Percentiles rank a stretch among this genome's conserved stretches.
phyloP scores from a whole-genome alignment of 2,797 vertebrate species.

The Chrosomus eos region DNA sequence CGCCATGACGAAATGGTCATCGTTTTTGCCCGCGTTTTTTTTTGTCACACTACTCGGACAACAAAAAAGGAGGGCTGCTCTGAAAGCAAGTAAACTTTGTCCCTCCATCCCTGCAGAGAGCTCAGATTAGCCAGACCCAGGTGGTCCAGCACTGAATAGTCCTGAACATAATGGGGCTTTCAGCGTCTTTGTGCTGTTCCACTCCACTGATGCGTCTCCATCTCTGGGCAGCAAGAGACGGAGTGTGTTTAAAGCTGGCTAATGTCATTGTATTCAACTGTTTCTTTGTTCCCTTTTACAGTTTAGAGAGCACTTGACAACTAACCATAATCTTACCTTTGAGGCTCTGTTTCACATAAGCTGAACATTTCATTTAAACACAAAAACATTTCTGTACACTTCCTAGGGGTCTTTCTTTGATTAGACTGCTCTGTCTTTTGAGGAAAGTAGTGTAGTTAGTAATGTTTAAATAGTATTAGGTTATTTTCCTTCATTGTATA shows the following conservation, averaged over 20 bases:
- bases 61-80: conserved; percentile 36
- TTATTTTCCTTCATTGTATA: background rate
- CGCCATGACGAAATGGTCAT: background rate
- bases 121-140: conserved; percentile 50
- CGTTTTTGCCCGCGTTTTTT: background rate
- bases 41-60: conserved; percentile 32
- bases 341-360: conserved; percentile 2
- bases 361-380: conserved; percentile 8
- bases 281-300: conserved; percentile 23
- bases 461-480: background rate
- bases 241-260: conserved; percentile 35
- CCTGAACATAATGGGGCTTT: conserved; percentile 46
- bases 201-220: conserved; percentile 46
- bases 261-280: background rate
- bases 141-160: conserved; percentile 53
- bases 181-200: conserved; percentile 39
- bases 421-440: background rate
- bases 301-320: conserved; percentile 33
- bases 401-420: conserved; percentile 1
- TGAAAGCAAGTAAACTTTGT: conserved; percentile 46
- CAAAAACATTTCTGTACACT: background rate
- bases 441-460: background rate
- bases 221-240: conserved; percentile 27
- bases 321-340: conserved; percentile 9
- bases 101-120: conserved; percentile 26